Percentiles rank a stretch among this genome's conserved stretches.
phyloP scores from a whole-genome alignment of 1,140 invertebrate species.

The Nebria ingens region DNA sequence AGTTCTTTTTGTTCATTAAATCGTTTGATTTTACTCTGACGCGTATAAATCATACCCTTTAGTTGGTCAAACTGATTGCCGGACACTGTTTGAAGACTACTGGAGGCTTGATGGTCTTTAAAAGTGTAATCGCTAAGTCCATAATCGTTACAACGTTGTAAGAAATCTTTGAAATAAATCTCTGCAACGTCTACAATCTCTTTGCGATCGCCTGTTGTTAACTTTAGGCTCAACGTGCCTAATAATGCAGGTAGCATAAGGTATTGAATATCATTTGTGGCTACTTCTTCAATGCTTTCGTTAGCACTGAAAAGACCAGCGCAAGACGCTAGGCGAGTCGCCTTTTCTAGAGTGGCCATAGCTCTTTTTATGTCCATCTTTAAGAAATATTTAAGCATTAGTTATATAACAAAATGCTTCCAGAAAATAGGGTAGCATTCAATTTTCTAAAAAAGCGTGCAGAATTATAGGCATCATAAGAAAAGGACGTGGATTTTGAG shows the following conservation, averaged over 20 bases:
- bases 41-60: conserved; percentile 36
- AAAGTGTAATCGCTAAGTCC: conserved; percentile 49
- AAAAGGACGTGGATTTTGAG: too few relatives aligned
- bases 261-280: conserved; percentile 76
- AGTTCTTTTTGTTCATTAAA: conserved; percentile 73
- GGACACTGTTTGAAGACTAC: conserved; percentile 14
- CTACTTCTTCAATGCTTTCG: conserved; percentile 77
- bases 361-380: conserved; percentile 55
- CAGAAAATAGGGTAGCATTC: too few relatives aligned
- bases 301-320: conserved; percentile 78
- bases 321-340: conserved; percentile 65
- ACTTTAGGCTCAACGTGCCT: conserved; percentile 59
- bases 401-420: too few relatives aligned
- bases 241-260: conserved; percentile 74
- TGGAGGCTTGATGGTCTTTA: conserved; percentile 15
- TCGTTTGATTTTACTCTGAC: conserved; percentile 66
- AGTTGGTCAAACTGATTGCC: conserved; percentile 30
- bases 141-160: conserved; percentile 69
- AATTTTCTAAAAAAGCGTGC: too few relatives aligned
- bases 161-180: conserved; percentile 77
- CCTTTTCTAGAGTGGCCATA: conserved; percentile 64
- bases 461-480: too few relatives aligned
- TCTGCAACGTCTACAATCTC: conserved; percentile 62
- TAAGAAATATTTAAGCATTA: too few relatives aligned
- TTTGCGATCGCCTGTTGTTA: conserved; percentile 49